These are phyloP conservation scores for Lacerta bilineata DNA, from an alignment of 2,797 vertebrate species.

Conservation along the genomic window DNA sequence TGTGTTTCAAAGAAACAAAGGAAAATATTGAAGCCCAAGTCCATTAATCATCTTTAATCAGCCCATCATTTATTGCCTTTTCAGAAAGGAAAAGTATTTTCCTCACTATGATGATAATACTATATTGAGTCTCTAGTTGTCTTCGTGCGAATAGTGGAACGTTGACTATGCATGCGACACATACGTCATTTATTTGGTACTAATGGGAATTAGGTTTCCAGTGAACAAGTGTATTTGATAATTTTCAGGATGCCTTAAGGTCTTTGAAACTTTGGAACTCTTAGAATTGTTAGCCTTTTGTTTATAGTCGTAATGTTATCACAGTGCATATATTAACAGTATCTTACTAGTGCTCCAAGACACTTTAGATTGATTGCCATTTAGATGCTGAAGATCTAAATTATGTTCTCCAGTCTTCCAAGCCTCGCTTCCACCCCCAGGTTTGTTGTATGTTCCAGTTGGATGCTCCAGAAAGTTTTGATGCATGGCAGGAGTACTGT, in stretches of 20 bases:
- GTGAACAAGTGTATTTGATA: background rate
- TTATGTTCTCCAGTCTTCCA: slow-evolving; percentile 10
- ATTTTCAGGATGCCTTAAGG: background rate
- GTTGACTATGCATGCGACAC: background rate
- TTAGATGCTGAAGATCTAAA: slow-evolving; percentile 9
- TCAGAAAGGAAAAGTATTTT: background rate
- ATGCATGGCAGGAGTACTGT: slow-evolving; percentile 24
- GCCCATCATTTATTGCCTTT: background rate
- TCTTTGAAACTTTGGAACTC: background rate
- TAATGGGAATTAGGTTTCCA: background rate
- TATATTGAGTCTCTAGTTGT: background rate
- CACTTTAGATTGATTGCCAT: slow-evolving; percentile 20
- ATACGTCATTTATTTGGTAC: background rate
- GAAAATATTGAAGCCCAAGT: slow-evolving; percentile 12
- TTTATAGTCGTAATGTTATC: slow-evolving; percentile 7
- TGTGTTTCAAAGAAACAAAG: slow-evolving; percentile 11
- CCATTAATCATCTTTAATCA: slow-evolving; percentile 42
- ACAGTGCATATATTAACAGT: background rate
- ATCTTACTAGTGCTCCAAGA: background rate
- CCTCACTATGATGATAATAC: background rate
- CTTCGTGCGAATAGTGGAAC: background rate
- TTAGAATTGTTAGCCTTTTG: slow-evolving; percentile 3
- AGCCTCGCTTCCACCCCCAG: background rate
- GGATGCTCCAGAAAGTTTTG: slow-evolving; percentile 22
- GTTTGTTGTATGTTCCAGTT: slow-evolving; percentile 20